Conservation (phyloP, 2,888 invertebrate genomes). For the Stenolophus ochropezus region DNA sequence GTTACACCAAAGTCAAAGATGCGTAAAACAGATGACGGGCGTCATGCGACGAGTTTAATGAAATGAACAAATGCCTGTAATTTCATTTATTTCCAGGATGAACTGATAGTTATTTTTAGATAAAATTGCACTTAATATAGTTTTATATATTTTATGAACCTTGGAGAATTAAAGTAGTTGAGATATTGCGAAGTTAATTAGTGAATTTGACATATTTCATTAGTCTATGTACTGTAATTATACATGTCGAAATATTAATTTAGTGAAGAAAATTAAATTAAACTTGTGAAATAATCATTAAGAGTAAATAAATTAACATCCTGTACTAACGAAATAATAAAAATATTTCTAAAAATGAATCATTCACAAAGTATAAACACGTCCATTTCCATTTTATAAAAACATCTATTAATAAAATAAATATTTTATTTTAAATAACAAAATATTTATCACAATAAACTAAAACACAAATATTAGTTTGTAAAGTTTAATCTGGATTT, state of each 20-base stretch:
- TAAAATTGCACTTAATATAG: not conserved
- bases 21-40: conserved; percentile 14
- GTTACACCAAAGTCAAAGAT: not conserved
- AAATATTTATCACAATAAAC: not conserved
- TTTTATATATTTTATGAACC: not conserved
- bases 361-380: no score
- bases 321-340: not conserved
- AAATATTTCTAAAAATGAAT: not conserved
- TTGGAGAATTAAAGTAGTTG: not conserved
- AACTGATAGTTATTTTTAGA: conserved; percentile 14
- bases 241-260: not conserved
- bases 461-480: not conserved
- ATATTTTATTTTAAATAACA: no score
- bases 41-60: not conserved
- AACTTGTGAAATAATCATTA: not conserved
- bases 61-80: conserved; percentile 10
- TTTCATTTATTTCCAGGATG: conserved; percentile 17
- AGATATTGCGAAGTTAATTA: not conserved
- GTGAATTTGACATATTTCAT: not conserved
- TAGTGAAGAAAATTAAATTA: not conserved
- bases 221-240: not conserved
- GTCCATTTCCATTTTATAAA: no score
- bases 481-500: not conserved
- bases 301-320: not conserved
- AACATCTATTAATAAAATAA: not conserved